phyloP scores from a whole-genome alignment of 1,140 invertebrate genomes.

The Piezodorus guildinii region DNA sequence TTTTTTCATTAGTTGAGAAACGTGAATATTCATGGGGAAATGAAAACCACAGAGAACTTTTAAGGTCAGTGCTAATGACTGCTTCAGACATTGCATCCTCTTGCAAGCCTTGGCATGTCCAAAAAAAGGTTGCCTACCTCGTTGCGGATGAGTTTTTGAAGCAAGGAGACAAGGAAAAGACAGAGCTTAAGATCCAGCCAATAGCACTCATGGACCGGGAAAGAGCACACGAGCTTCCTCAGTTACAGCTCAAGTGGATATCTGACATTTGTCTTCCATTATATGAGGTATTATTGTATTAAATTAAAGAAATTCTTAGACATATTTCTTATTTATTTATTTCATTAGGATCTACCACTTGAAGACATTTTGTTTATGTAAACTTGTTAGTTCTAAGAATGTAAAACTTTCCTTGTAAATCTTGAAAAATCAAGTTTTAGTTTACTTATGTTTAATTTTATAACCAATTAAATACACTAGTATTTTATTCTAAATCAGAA shows the following conservation, averaged over 20 bases:
- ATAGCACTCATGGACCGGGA: conserved; percentile 36
- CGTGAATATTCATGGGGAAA: conserved; percentile 39
- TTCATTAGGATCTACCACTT: too few species aligned
- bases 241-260: conserved; percentile 37
- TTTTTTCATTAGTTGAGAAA: conserved; percentile 42
- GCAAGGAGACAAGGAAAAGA: conserved; percentile 46
- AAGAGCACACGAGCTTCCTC: conserved; percentile 36
- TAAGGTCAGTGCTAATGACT: conserved; percentile 55
- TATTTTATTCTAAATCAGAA: too few species aligned
- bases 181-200: conserved; percentile 41
- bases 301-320: too few species aligned
- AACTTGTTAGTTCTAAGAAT: too few species aligned
- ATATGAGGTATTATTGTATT: conserved; percentile 31
- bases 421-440: too few species aligned
- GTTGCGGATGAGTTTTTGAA: conserved; percentile 37
- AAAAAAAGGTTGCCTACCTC: conserved; percentile 38
- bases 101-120: conserved; percentile 52
- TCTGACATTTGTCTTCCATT: conserved; percentile 36
- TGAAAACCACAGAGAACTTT: conserved; percentile 40
- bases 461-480: too few species aligned
- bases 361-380: too few species aligned
- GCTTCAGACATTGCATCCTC: conserved; percentile 54
- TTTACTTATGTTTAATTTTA: too few species aligned
- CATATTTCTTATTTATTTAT: too few species aligned
- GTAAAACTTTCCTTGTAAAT: too few species aligned